phyloP scores from a whole-genome alignment of 2,888 invertebrate species.

The Chalcosyrphus nemorum region DNA sequence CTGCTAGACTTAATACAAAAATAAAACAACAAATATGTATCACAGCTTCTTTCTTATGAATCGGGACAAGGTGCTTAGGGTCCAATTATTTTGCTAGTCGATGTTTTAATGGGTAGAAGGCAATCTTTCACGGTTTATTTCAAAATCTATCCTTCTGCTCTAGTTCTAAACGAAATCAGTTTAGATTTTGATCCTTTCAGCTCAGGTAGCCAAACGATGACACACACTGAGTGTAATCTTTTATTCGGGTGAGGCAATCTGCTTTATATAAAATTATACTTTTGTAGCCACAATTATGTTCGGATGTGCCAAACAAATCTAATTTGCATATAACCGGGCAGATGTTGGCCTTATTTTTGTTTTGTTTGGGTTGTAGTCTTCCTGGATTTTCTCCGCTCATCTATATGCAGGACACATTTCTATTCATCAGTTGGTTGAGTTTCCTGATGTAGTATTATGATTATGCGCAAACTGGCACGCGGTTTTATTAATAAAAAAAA shows the following conservation, averaged over 20 bases:
- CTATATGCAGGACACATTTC: slow-evolving; percentile 63
- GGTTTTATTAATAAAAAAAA: slow-evolving; percentile 65
- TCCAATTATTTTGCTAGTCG: no score
- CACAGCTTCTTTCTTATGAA: background rate
- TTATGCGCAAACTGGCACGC: slow-evolving; percentile 70
- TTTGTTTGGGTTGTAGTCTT: slow-evolving; percentile 36
- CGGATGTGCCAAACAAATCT: slow-evolving; percentile 68
- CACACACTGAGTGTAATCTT: slow-evolving; percentile 45
- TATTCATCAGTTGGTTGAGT: slow-evolving; percentile 21
- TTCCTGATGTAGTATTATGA: slow-evolving; percentile 56
- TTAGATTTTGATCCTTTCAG: background rate
- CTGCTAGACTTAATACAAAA: background rate
- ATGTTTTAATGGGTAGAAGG: no score
- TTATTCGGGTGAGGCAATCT: slow-evolving; percentile 57
- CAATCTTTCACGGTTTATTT: no score
- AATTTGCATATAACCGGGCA: slow-evolving; percentile 73
- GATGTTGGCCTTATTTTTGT: no score
- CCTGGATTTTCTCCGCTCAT: slow-evolving; percentile 52
- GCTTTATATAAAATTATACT: slow-evolving; percentile 62
- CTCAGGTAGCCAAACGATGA: slow-evolving; percentile 47
- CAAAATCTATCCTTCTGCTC: background rate
- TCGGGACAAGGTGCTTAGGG: background rate
- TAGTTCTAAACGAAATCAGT: background rate
- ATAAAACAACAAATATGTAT: background rate
- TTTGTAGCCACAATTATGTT: slow-evolving; percentile 73